Evolutionary conservation across 2,797 vertebrate genomes (phyloP).

Genomic region (Liasis olivaceus): DNA sequence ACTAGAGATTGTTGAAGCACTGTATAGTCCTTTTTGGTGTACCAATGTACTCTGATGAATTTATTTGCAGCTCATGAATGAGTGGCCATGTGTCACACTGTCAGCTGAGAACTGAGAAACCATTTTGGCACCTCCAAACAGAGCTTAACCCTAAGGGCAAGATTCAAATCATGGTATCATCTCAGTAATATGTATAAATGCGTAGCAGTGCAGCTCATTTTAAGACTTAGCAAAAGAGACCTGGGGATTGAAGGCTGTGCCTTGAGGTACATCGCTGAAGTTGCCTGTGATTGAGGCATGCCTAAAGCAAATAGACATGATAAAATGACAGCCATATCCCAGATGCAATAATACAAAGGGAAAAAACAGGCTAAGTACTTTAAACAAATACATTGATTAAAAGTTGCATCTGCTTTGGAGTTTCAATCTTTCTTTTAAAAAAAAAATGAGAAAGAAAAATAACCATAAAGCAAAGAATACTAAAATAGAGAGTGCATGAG

Average conservation of each 20-base stretch:
- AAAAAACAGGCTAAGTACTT: neutral
- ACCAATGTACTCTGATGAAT: neutral
- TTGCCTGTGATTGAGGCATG: conserved; percentile 6
- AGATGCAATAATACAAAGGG: conserved; percentile 7
- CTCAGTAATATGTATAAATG: conserved; percentile 11
- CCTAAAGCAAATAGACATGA: conserved; percentile 20
- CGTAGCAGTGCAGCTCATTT: conserved; percentile 8
- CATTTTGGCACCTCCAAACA: neutral
- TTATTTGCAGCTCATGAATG: conserved; percentile 26
- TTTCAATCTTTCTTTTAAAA: neutral
- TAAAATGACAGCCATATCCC: conserved; percentile 12
- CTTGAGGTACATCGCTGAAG: neutral
- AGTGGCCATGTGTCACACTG: neutral
- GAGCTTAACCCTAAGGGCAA: conserved; percentile 7
- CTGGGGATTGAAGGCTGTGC: conserved; percentile 17
- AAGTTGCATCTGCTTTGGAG: conserved; percentile 10
- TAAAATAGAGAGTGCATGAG: neutral
- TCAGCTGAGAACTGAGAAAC: neutral
- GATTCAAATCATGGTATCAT: conserved; percentile 22
- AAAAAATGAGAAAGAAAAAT: neutral
- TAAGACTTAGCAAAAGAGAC: neutral
- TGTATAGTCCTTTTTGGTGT: neutral
- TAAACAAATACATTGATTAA: neutral
- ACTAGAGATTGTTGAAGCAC: neutral
- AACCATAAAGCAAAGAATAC: neutral